These are phyloP conservation scores for Jacana jacana DNA, from an alignment of 2,113 vertebrate species.

Conservation along the genomic window DNA sequence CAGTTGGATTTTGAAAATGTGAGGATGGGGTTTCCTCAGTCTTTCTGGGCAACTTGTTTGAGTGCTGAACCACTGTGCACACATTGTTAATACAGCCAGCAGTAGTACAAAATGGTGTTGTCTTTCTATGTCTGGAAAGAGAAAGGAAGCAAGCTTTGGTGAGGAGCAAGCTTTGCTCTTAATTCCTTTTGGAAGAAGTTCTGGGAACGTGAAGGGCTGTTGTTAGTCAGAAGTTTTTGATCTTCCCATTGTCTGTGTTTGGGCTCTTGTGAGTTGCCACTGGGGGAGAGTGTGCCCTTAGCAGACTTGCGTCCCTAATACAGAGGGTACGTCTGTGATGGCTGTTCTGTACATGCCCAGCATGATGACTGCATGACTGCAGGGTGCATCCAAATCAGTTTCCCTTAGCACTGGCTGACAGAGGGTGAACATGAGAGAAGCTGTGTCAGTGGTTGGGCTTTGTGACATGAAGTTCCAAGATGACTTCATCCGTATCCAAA, in stretches of 20 bases:
- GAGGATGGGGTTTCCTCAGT: background rate
- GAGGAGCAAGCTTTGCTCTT: background rate
- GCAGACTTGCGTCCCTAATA: background rate
- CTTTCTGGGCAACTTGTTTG: background rate
- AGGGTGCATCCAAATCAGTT: background rate
- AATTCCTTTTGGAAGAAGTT: background rate
- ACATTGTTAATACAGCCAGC: background rate
- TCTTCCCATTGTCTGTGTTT: background rate
- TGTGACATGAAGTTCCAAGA: background rate
- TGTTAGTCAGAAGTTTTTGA: background rate
- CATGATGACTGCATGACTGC: fast-evolving
- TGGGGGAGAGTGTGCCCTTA: background rate
- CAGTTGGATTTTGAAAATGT: background rate
- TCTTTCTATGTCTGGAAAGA: background rate
- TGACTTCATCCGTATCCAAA: background rate
- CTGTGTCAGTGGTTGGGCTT: background rate
- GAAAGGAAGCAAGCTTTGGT: background rate
- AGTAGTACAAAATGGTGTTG: background rate
- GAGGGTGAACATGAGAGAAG: background rate
- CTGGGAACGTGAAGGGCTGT: background rate
- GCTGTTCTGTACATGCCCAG: background rate
- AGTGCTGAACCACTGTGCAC: background rate
- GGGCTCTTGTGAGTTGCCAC: background rate
- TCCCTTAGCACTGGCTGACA: background rate
- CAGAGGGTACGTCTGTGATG: background rate